Conservation (phyloP, 2,888 invertebrate species). For the Anarsia innoxiella region DNA sequence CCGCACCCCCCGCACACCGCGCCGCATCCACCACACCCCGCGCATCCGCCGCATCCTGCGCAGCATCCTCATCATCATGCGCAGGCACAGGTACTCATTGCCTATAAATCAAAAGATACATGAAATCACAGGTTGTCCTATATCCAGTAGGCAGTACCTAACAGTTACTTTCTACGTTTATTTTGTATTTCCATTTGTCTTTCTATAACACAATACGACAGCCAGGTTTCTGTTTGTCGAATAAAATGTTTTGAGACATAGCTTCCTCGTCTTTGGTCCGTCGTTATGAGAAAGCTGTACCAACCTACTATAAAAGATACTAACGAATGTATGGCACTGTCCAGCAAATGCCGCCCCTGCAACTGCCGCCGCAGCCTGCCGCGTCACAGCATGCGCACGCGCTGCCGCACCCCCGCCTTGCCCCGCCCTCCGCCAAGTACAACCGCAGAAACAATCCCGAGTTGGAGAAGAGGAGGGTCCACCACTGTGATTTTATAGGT, state of each 20-base stretch:
- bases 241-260: background rate
- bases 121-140: too few relatives aligned
- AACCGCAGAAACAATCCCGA: slow-evolving; percentile 98
- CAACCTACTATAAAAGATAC: too few relatives aligned
- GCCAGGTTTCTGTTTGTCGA: background rate
- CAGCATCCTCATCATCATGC: slow-evolving; percentile 45
- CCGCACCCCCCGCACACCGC: slow-evolving; percentile 36
- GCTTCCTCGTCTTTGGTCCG: too few relatives aligned
- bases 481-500: slow-evolving; percentile 97
- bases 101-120: too few relatives aligned
- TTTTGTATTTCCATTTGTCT: too few relatives aligned
- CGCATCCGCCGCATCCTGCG: slow-evolving; percentile 52
- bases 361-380: slow-evolving; percentile 27
- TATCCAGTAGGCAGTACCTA: too few relatives aligned
- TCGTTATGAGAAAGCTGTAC: too few relatives aligned
- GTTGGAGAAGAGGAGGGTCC: slow-evolving; percentile 94
- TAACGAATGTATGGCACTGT: background rate
- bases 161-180: too few relatives aligned
- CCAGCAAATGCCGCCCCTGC: slow-evolving; percentile 33
- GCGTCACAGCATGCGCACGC: slow-evolving; percentile 28
- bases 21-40: slow-evolving; percentile 58
- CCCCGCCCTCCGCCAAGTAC: slow-evolving; percentile 78
- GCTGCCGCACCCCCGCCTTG: slow-evolving; percentile 47
- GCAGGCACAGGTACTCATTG: slow-evolving; percentile 40
- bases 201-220: too few relatives aligned